Percentiles rank a stretch among this genome's conserved stretches.
These are phyloP conservation scores for Metellina segmentata DNA, from an alignment of 2,888 invertebrate species.

Conservation along the genomic window DNA sequence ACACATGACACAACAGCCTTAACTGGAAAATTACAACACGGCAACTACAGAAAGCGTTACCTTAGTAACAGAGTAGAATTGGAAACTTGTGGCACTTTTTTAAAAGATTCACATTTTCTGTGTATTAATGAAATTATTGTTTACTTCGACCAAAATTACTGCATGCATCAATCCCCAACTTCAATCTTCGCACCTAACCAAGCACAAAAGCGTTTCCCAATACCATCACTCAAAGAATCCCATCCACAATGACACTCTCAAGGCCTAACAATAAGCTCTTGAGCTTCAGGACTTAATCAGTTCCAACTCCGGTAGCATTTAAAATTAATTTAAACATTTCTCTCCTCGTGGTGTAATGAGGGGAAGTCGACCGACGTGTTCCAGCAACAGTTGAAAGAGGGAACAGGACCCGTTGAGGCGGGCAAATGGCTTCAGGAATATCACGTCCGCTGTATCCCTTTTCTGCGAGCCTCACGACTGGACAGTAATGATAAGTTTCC, in stretches of 20 bases:
- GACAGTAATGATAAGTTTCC: not conserved
- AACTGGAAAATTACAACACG: too few relatives aligned
- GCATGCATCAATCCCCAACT: too few relatives aligned
- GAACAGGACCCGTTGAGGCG: not conserved
- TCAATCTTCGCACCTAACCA: too few relatives aligned
- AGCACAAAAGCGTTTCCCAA: too few relatives aligned
- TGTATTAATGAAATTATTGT: too few relatives aligned
- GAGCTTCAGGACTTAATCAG: not conserved
- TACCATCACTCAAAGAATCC: not conserved
- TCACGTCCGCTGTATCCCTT: not conserved
- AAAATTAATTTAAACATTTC: slow-evolving; percentile 20
- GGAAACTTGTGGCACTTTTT: too few relatives aligned
- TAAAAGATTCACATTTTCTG: too few relatives aligned
- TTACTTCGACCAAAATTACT: too few relatives aligned
- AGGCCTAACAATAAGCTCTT: not conserved
- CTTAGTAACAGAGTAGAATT: too few relatives aligned
- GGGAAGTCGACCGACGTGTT: not conserved
- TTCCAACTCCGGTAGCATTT: not conserved
- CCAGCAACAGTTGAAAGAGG: slow-evolving; percentile 11
- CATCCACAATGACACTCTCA: not conserved
- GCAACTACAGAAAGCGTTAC: too few relatives aligned
- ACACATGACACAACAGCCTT: too few relatives aligned
- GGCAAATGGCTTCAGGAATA: not conserved
- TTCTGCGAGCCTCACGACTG: not conserved
- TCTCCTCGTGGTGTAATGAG: not conserved